Evolutionary conservation across 2,888 invertebrate species (phyloP), one percentile per base, ranked within the genome.

Genomic region (Rhyacophila evoluta): DNA sequence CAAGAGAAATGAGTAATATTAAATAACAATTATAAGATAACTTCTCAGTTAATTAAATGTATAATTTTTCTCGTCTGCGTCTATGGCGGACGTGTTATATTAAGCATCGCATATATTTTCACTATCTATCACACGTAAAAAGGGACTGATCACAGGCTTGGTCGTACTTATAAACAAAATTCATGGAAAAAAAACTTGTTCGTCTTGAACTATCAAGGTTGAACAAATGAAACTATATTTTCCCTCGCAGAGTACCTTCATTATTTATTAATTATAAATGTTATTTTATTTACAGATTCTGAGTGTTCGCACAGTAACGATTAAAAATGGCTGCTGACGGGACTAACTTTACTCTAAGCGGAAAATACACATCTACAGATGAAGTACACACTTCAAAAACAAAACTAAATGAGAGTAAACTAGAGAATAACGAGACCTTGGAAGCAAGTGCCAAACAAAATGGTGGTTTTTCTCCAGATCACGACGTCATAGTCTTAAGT

Each of bases 91-190:
- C n/a, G n/a, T n/a, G n/a, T n/a, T n/a, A n/a, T n/a, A n/a, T n/a
- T n/a, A n/a, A n/a, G n/a, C n/a, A n/a, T n/a, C n/a, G n/a, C n/a
- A n/a, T n/a, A n/a, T n/a, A n/a, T n/a, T n/a, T n/a, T n/a, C n/a
- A n/a, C n/a, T n/a, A n/a, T n/a, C n/a, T n/a, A n/a, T n/a, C n/a
- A n/a, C n/a, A n/a, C n/a, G n/a, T n/a, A n/a, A n/a, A n/a, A 27
- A 28, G 28, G 29, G 10, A 33, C 29, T 6, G 29, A 33, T 33
- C 29, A 4, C 6, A 33, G 29, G 6, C n/a, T n/a, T n/a, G n/a
- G n/a, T n/a, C n/a, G n/a, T 33, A 33, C 29, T 33, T 10, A 77
- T 76, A 27, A 38, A 69, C 4, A 71, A 71, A 36, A 29, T n/a
- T 28, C 11, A 28, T 33, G 3, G n/a, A 33, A 37, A 55, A 68